Evolutionary conservation across 2,113 vertebrate genomes (phyloP).

Genomic region (Rattus norvegicus): DNA sequence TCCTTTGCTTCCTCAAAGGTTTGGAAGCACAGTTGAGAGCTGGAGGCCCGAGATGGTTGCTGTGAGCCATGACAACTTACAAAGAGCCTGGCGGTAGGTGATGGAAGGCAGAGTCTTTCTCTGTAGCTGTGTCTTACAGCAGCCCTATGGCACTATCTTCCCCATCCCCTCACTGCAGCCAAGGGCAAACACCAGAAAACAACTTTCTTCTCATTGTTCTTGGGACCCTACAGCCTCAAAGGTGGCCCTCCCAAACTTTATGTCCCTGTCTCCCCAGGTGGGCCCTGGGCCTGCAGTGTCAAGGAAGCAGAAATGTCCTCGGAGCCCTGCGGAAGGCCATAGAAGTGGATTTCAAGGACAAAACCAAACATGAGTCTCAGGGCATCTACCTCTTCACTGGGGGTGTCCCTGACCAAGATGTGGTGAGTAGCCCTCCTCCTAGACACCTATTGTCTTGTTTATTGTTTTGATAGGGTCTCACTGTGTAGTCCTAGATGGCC

Average conservation of each 20-base stretch:
- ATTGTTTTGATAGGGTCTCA: not conserved
- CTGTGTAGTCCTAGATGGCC: not conserved
- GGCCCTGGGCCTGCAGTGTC: constrained; percentile 85
- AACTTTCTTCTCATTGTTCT: not conserved
- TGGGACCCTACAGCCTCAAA: not conserved
- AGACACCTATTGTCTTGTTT: rapidly evolving
- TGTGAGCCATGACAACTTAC: constrained; percentile 84
- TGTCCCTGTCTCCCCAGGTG: constrained; percentile 84
- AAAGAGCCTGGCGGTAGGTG: constrained; percentile 88
- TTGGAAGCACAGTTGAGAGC: constrained; percentile 84
- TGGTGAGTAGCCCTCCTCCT: constrained; percentile 78
- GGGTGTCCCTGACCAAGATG: constrained; percentile 90
- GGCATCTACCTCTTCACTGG: constrained; percentile 90
- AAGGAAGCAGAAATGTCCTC: constrained; percentile 88
- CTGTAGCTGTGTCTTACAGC: not conserved
- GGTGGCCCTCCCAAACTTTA: rapidly evolving
- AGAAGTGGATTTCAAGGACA: constrained; percentile 86
- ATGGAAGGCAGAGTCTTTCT: not conserved
- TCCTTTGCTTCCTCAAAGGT: constrained; percentile 79
- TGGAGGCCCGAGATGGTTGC: constrained; percentile 86
- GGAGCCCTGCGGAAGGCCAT: constrained; percentile 85
- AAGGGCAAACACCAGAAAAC: not conserved
- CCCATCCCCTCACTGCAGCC: not conserved
- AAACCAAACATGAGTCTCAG: constrained; percentile 81
- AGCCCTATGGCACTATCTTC: rapidly evolving